These are phyloP conservation scores for Aphidius colemani DNA, from an alignment of 2,888 invertebrate species.

Conservation along the genomic window DNA sequence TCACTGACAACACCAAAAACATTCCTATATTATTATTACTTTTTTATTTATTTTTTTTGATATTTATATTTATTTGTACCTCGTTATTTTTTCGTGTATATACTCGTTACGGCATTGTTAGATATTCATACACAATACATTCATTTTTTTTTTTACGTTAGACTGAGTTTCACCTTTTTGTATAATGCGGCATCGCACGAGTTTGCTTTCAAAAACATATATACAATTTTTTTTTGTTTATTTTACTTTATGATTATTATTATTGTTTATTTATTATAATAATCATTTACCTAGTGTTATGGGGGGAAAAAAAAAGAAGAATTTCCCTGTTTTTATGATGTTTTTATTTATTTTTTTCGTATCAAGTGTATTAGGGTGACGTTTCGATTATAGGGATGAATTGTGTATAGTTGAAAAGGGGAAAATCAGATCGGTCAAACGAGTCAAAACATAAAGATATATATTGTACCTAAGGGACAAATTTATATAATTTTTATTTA, in stretches of 20 bases:
- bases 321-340: no score
- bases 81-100: constrained; percentile 33
- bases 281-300: background rate
- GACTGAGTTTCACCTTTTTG: constrained; percentile 15
- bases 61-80: constrained; percentile 27
- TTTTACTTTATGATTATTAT: background rate
- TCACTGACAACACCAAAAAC: constrained; percentile 23
- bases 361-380: constrained; percentile 29
- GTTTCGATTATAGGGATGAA: constrained; percentile 29
- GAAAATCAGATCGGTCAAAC: constrained; percentile 3
- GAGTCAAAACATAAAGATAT: constrained; percentile 4
- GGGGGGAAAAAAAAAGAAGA: background rate
- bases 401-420: no score
- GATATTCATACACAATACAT: constrained; percentile 31
- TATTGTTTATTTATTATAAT: background rate
- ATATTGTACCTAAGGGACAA: background rate
- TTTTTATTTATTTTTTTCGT: constrained; percentile 1
- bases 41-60: constrained; percentile 12
- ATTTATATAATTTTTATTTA: background rate
- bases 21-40: constrained; percentile 16
- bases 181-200: constrained; percentile 13
- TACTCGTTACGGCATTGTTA: constrained; percentile 37
- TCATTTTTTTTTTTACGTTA: constrained; percentile 20
- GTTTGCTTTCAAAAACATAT: constrained; percentile 20
- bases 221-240: background rate